These are phyloP conservation scores for Drosophila kambysellisi DNA, from an alignment of 2,888 invertebrate genomes.

Conservation along the genomic window DNA sequence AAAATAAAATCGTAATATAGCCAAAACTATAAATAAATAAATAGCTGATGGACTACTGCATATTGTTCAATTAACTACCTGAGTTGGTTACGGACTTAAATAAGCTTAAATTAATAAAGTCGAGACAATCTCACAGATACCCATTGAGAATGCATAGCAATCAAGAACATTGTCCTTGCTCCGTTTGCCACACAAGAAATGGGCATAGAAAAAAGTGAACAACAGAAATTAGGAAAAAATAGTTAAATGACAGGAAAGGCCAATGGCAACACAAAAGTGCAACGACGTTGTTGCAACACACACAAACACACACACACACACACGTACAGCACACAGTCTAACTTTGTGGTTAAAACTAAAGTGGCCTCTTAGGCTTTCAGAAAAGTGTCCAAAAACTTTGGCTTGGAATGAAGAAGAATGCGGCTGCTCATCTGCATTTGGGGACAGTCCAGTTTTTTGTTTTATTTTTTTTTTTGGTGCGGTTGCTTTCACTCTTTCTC, in stretches of 20 bases:
- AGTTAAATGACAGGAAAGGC: conserved; percentile 79
- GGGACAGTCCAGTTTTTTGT: conserved; percentile 32
- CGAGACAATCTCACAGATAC: conserved; percentile 37
- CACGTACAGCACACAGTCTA: conserved; percentile 36
- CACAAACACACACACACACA: conserved; percentile 15
- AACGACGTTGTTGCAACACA: conserved; percentile 56
- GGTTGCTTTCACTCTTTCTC: conserved; percentile 13
- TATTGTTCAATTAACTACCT: not conserved
- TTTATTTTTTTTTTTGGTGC: conserved; percentile 37
- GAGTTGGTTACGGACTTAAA: conserved; percentile 43
- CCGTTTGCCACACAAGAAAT: conserved; percentile 24
- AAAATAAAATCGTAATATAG: conserved; percentile 47
- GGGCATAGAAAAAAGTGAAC: conserved; percentile 2
- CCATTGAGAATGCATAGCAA: conserved; percentile 50
- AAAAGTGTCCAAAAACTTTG: conserved; percentile 75
- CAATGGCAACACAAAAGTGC: conserved; percentile 74
- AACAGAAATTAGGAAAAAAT: conserved; percentile 40
- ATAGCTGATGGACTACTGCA: not conserved
- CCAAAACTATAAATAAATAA: conserved; percentile 3
- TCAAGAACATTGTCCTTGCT: conserved; percentile 59
- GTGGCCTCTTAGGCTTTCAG: conserved; percentile 78
- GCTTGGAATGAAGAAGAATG: conserved; percentile 63
- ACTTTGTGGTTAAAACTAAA: conserved; percentile 77
- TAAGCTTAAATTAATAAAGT: conserved; percentile 43
- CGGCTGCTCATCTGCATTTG: conserved; percentile 61